Percentiles rank a stretch among this genome's conserved stretches.
phyloP scores from a whole-genome alignment of 2,113 vertebrate species.

The Hypomesus transpacificus region DNA sequence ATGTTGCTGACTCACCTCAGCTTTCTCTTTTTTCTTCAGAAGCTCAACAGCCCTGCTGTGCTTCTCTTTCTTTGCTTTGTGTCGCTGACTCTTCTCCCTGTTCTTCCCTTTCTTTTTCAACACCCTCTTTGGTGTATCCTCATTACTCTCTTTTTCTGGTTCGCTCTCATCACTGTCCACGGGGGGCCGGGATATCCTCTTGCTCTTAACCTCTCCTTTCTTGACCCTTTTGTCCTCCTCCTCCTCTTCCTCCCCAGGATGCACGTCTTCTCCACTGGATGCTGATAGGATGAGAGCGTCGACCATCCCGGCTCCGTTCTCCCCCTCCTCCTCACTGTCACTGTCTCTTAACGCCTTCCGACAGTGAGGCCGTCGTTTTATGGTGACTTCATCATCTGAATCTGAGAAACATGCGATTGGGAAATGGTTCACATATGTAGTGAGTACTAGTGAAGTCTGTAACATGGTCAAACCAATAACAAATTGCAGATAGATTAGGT shows the following conservation, averaged over 20 bases:
- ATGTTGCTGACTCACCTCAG: conserved; percentile 23
- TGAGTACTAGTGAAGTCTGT: no score
- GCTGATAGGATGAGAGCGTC: conserved; percentile 41
- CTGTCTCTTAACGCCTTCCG: conserved; percentile 83
- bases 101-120: conserved; percentile 24
- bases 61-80: conserved; percentile 41
- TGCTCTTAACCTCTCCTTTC: conserved; percentile 37
- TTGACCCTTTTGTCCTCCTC: conserved; percentile 36
- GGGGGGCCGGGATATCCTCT: conserved; percentile 50
- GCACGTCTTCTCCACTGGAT: conserved; percentile 45
- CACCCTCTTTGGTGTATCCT: conserved; percentile 1
- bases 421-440: no score
- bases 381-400: conserved; percentile 80
- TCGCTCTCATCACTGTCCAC: conserved; percentile 63
- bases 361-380: conserved; percentile 73
- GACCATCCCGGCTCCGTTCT: conserved; percentile 30
- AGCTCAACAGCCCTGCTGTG: conserved; percentile 48
- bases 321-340: conserved; percentile 71
- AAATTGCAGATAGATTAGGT: no score
- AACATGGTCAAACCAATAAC: no score
- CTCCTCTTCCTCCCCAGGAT: conserved; percentile 34
- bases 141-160: conserved; percentile 11
- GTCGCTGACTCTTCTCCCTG: conserved; percentile 28
- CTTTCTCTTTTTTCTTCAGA: conserved; percentile 50
- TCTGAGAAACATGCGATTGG: conserved; percentile 59